These are phyloP conservation scores for Volucella inflata DNA, from an alignment of 2,888 invertebrate species.

Conservation along the genomic window DNA sequence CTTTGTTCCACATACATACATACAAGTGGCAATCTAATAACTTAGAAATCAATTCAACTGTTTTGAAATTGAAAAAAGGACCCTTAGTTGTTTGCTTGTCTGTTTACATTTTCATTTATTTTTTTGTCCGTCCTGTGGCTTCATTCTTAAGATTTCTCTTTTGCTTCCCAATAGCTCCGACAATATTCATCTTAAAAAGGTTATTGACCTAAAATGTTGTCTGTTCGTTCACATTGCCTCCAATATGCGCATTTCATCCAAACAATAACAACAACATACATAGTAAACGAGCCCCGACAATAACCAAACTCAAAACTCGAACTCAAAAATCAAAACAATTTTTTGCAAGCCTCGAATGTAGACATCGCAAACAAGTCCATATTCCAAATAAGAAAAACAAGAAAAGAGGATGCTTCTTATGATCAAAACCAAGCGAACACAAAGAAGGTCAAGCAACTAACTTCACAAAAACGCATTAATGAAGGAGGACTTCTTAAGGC, in stretches of 20 bases:
- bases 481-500: slow-evolving; percentile 17
- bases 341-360: slow-evolving; percentile 42
- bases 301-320: slow-evolving; percentile 2
- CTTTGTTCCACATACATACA: too few relatives aligned
- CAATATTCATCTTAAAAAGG: not conserved
- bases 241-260: slow-evolving; percentile 38
- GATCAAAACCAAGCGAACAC: slow-evolving; percentile 7
- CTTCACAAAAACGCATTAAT: slow-evolving; percentile 58
- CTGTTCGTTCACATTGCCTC: slow-evolving; percentile 37
- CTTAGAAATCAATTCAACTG: too few relatives aligned
- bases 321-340: slow-evolving; percentile 59
- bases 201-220: slow-evolving; percentile 31
- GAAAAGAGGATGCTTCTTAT: not conserved
- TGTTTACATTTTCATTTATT: not conserved
- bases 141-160: not conserved
- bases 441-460: slow-evolving; percentile 61
- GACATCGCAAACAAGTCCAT: slow-evolving; percentile 34
- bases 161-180: not conserved
- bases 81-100: too few relatives aligned
- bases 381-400: slow-evolving; percentile 15
- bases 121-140: not conserved
- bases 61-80: too few relatives aligned
- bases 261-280: slow-evolving; percentile 17
- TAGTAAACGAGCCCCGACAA: not conserved
- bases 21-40: too few relatives aligned